Conservation (phyloP, 2,113 vertebrate genomes). For the Pangasianodon hypophthalmus region DNA sequence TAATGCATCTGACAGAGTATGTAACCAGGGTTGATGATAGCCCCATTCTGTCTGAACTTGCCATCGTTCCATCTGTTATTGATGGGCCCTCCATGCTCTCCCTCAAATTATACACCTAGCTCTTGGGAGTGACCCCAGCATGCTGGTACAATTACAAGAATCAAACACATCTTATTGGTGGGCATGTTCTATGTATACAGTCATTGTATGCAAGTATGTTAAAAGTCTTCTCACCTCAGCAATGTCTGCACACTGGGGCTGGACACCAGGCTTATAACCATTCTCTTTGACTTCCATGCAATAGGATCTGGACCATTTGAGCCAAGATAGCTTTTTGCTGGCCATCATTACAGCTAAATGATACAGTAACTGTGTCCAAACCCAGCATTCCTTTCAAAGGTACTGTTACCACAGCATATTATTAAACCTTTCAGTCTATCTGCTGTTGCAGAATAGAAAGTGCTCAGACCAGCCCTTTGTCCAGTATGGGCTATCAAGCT, state of each 20-base stretch:
- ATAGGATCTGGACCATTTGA: not conserved
- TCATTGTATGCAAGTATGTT: not conserved
- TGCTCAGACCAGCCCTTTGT: not conserved
- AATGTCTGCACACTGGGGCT: not conserved
- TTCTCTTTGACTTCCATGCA: not conserved
- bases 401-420: not conserved
- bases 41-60: not conserved
- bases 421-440: not conserved
- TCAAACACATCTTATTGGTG: not conserved
- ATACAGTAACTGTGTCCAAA: not conserved
- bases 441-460: not conserved
- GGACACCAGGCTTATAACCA: not conserved
- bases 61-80: not conserved
- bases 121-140: not conserved
- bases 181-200: not conserved
- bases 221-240: not conserved
- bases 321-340: not conserved
- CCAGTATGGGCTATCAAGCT: not conserved
- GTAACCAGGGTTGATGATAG: not conserved
- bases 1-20: not conserved
- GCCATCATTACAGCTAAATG: not conserved
- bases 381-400: not conserved
- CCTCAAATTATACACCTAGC: not conserved
- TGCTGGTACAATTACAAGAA: not conserved
- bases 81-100: not conserved